Base-by-base conservation (phyloP, 2,797 vertebrate genomes). In the Macrochelys suwanniensis region DNA sequence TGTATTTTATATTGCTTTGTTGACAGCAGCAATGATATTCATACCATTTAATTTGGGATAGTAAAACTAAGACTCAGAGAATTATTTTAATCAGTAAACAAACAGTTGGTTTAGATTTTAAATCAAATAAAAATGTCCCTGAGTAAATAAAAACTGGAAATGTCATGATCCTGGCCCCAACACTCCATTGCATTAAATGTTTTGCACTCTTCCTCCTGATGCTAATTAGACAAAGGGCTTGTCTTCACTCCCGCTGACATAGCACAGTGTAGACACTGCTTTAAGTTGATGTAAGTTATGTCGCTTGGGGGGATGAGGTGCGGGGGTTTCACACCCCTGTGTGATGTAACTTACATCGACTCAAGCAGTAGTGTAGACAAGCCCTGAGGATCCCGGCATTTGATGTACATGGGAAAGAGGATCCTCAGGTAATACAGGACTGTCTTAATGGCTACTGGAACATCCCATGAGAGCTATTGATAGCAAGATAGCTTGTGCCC, bases 131-230 rank as follows among this genome's bases (percentile, higher is more conserved):
- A 31, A 50, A 54, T 54, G 47, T 89, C 10, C 3, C 19, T n/a
- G 1, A 71, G 33, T 77, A 53, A 84, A 50, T 86, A 80, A 80
- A 86, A 74, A 85, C 85, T 85, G 31, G 74, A 61, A 90, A 88
- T 91, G 25, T 3, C 37, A 17, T 68, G 21, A 87, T 80, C 86
- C 74, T 93, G 74, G 45, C 16, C 59, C 11, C 50, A 88, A 25
- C 91, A 90, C 87, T 87, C 4, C 49, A 12, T 56, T 84, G 49
- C 10, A 50, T 86, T 91, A 33, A 93, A 90, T 84, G n/a, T 82
- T 13, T 16, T 13, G 2, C 85, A 21, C 54, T 79, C 80, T 84
- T 49, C 4, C 90, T 91, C 17, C 25, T 94, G 3, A 31, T 84
- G 91, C 6, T 87, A 54, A 81, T 4, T 1, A 2, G 89, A 93